Base-by-base conservation (phyloP, 2,888 invertebrate genomes). In the Rhorus exstirpatorius region DNA sequence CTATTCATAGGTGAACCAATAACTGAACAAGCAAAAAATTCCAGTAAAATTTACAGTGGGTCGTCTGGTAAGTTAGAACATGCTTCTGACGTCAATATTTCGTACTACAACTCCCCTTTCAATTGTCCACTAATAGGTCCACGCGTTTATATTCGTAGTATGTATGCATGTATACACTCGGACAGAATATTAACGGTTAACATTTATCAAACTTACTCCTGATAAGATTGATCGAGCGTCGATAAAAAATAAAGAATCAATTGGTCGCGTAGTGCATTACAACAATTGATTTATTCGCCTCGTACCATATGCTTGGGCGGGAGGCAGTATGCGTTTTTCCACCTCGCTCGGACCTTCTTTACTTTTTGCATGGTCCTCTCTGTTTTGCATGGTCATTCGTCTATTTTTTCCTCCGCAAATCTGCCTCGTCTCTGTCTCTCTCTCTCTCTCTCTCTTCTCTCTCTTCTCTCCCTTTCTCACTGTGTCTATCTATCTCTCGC, bases 401-500 rank as follows among this genome's bases (percentile, higher is more conserved):
- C 10, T 14, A 38, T 68, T n/a, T 51, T 63, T 46, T 70, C 24
- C 72, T 77, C 44, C 60, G 51, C 61, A 46, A 10, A 8, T 26
- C 17, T 26, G 31, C 38, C 24, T 53, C n/a, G 61, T 49, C 67
- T 41, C 26, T 79, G 31, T 72, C 44, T 65, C 75, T 63, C 67
- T 75, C 53, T 60, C 75, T 70, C 19, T 74, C 24, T 67, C 19
- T 49, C 4, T 17, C 10, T 68, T 49, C 17, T 26, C 19, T 26
- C 24, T 53, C n/a, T 53, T 49, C 67, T 41, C 26, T 79, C 31
- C 67, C 44, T 65, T 78, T 63, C 67, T 75, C 53, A 58, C 75
- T 70, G 24, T 74, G 17, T 67, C 19, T 49, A 1, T 17, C 10
- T 68, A 49, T 49, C 60, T 63, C 67, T 65, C 65, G 63, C 70